Base-by-base conservation (phyloP, 2,113 vertebrate genomes). In the Tylochromis polylepis region DNA sequence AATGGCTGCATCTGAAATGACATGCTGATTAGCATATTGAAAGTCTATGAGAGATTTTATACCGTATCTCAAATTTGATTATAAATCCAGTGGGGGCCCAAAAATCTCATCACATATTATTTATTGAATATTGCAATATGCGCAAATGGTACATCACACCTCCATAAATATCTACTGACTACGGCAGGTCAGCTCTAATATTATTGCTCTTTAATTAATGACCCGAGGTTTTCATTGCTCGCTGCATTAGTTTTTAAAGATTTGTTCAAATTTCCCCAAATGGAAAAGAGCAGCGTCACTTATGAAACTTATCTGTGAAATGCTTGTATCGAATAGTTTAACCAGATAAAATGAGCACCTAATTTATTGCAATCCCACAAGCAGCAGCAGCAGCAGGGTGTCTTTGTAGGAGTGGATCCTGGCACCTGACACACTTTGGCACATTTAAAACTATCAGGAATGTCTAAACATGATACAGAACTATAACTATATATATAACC, bases 211-310 rank as follows among this genome's bases (percentile, higher is more conserved):
- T 18, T 4, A 49, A 49, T 75, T 0, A 75, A 75, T 16, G 14
- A 43, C 9, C 18, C 9, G 16, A 72, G 43, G 5, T 75, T 49
- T 49, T 11, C 46, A 7, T 75, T 29, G 14, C 22, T 18, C 27
- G 36, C 43, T 43, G 36, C 5, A 18, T 24, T 75, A 24, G 12
- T 22, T 70, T 43, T 41, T 15, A 12, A 70, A 41, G 41, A 41
- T 43, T n/a, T 0, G 41, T 72, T 49, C 1, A 3, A 24, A 0
- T 27, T 49, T 75, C 24, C 27, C 43, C 15, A 75, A 49, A 49
- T 29, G 22, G 14, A 46, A 29, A 75, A 31, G 10, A 51, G 0
- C 27, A 75, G 24, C 27, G 4, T 51, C 24, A 72, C 0, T 24
- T 16, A 11, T 46, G 8, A 22, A 27, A 72, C 3, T 43, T 6